A percentile compares a stretch with the other conserved stretches of the same genome.
Conservation (phyloP, 2,113 vertebrate species). For the Smithornis capensis region DNA sequence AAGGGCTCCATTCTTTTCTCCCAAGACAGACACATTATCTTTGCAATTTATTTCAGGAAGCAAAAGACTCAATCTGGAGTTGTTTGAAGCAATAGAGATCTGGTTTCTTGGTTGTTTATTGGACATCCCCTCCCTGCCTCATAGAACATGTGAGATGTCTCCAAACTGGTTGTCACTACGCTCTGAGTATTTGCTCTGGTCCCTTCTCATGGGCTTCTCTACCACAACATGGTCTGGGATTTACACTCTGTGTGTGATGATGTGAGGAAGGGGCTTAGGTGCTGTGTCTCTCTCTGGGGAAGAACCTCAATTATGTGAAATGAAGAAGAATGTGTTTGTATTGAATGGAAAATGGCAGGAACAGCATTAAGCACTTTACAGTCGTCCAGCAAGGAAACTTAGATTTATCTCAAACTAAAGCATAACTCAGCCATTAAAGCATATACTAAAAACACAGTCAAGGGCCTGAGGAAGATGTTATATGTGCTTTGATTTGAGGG, state of each 20-base stretch:
- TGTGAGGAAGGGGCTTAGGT: background rate
- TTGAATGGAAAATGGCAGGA: background rate
- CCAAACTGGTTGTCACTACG: background rate
- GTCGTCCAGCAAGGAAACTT: background rate
- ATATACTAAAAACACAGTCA: background rate
- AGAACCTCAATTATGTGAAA: background rate
- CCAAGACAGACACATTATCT: background rate
- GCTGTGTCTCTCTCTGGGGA: background rate
- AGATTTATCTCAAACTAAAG: background rate
- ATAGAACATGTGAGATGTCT: background rate
- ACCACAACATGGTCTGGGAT: accelerated
- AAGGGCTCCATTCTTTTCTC: background rate
- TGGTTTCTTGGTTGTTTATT: background rate
- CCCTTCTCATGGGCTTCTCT: background rate
- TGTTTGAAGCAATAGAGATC: background rate
- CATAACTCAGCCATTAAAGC: background rate
- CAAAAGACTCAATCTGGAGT: background rate
- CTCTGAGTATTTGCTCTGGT: background rate
- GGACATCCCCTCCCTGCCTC: background rate
- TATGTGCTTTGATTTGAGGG: background rate
- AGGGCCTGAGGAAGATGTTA: background rate
- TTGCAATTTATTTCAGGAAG: background rate
- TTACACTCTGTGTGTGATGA: background rate
- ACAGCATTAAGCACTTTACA: background rate
- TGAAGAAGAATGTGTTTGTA: background rate